A percentile compares a stretch with the other conserved stretches of the same genome.
These are phyloP conservation scores for Mycalesis mineus DNA, from an alignment of 2,888 invertebrate genomes.

Conservation along the genomic window DNA sequence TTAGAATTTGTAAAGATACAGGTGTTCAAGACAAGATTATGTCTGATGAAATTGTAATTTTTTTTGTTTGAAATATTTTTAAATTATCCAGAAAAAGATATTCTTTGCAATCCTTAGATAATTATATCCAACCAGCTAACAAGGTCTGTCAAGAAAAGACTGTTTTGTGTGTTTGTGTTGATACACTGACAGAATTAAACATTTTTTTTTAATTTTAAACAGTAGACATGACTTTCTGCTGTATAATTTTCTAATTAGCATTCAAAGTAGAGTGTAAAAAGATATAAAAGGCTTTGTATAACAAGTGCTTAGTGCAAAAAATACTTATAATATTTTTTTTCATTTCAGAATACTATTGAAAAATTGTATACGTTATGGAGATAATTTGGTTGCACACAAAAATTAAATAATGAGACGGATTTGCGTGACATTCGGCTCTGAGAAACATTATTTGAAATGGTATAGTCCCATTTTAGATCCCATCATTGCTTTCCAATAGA, in stretches of 20 bases:
- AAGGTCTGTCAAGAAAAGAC: conserved; percentile 42
- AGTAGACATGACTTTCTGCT: neutral
- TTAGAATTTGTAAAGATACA: too few species aligned
- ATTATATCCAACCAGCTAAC: conserved; percentile 38
- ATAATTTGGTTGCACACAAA: neutral
- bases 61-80: too few species aligned
- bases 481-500: too few species aligned
- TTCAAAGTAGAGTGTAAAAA: neutral
- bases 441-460: too few species aligned
- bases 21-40: too few species aligned
- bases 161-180: conserved; percentile 66
- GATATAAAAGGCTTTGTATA: neutral
- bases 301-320: neutral
- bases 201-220: conserved; percentile 7
- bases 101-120: neutral
- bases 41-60: too few species aligned
- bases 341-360: neutral
- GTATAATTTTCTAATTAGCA: neutral
- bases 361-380: neutral
- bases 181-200: conserved; percentile 41
- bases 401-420: too few species aligned
- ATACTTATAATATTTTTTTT: neutral
- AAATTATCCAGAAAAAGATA: neutral
- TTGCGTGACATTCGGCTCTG: too few species aligned
- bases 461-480: too few species aligned